These are phyloP conservation scores for Pristiophorus japonicus DNA, from an alignment of 2,113 vertebrate genomes.

Conservation along the genomic window DNA sequence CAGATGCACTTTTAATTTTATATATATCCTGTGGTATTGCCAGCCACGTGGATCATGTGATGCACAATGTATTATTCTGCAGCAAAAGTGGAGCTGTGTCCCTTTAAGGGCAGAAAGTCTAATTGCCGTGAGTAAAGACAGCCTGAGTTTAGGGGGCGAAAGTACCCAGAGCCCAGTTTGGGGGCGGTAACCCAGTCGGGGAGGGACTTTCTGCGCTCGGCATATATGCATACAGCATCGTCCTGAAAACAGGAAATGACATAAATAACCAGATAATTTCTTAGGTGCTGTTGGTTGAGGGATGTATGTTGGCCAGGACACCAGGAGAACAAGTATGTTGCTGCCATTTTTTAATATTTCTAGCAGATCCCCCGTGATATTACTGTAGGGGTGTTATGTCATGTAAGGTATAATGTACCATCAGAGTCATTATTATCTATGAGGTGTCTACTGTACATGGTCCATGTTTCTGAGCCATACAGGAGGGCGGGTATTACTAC, in stretches of 20 bases:
- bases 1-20: not conserved
- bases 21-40: not conserved
- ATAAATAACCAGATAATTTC: not conserved
- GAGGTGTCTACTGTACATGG: too few species aligned
- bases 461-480: too few species aligned
- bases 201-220: too few species aligned
- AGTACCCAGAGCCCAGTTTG: too few species aligned
- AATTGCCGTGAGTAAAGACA: not conserved
- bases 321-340: not conserved
- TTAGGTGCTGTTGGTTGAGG: not conserved
- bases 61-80: not conserved
- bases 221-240: not conserved
- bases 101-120: not conserved
- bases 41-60: not conserved
- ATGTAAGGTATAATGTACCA: too few species aligned
- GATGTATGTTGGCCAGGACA: not conserved
- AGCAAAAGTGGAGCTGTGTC: not conserved
- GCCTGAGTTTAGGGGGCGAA: not conserved
- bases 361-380: not conserved
- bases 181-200: too few species aligned
- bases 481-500: too few species aligned
- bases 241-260: not conserved
- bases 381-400: too few species aligned
- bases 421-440: too few species aligned
- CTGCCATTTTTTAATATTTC: not conserved